Evolutionary conservation across 2,113 vertebrate genomes (phyloP).

Genomic region (Psilopogon haemacephalus): DNA sequence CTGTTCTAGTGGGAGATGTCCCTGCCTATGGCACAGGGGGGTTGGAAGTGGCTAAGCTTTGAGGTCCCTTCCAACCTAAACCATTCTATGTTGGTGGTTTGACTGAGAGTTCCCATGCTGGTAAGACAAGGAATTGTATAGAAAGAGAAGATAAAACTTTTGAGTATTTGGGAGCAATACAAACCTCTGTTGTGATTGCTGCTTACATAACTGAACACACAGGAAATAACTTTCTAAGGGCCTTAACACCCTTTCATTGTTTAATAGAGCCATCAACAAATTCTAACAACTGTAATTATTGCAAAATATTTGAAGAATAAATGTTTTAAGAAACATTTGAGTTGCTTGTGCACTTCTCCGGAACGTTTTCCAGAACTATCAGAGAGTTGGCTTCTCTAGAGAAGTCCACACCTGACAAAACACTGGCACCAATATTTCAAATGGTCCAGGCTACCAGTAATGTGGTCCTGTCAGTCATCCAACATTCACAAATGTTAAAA

Average conservation of each 20-base stretch:
- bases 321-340: slow-evolving; percentile 27
- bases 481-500: slow-evolving; percentile 51
- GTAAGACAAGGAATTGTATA: slow-evolving; percentile 52
- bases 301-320: slow-evolving; percentile 35
- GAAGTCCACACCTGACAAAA: slow-evolving; percentile 85
- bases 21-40: too few species aligned
- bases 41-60: too few species aligned
- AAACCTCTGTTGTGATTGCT: slow-evolving; percentile 1
- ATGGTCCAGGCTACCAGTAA: slow-evolving; percentile 70
- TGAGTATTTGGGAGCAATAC: slow-evolving; percentile 11
- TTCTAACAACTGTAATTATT: slow-evolving; percentile 22
- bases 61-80: too few species aligned
- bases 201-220: slow-evolving; percentile 17
- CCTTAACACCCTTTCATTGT: slow-evolving; percentile 36
- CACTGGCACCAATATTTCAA: slow-evolving; percentile 72
- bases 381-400: slow-evolving; percentile 59
- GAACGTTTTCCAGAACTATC: slow-evolving; percentile 73
- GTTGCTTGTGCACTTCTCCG: slow-evolving; percentile 59
- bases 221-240: slow-evolving; percentile 37
- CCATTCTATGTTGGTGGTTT: too few species aligned
- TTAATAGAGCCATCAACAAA: slow-evolving; percentile 61
- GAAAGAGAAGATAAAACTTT: neutral
- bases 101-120: too few species aligned
- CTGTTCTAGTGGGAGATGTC: too few species aligned
- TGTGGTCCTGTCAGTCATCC: slow-evolving; percentile 60